A percentile compares a stretch with the other conserved stretches of the same genome.
phyloP scores from a whole-genome alignment of 2,888 invertebrate genomes.

The Platycnemis pennipes region DNA sequence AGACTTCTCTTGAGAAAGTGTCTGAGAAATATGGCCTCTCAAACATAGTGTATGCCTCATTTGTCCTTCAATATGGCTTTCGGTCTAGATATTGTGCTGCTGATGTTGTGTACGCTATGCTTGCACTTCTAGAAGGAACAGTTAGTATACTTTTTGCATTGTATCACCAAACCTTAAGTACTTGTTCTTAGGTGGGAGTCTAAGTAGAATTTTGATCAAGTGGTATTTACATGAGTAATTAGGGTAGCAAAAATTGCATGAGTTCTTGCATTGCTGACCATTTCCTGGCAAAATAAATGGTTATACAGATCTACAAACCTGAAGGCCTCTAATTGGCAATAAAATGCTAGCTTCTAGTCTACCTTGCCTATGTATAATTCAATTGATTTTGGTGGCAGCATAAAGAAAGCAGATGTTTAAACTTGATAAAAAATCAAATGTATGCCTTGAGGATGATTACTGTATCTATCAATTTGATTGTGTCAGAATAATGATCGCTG shows the following conservation, averaged over 20 bases:
- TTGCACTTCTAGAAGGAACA: constrained; percentile 89
- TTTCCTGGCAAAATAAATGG: not conserved
- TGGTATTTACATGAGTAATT: too few relatives aligned
- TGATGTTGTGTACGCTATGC: constrained; percentile 90
- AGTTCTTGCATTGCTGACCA: not conserved
- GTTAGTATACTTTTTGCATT: constrained; percentile 77
- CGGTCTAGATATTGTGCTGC: constrained; percentile 89
- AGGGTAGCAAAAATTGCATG: too few relatives aligned
- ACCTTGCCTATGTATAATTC: too few relatives aligned
- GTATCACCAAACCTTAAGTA: not conserved
- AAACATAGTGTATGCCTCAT: constrained; percentile 88
- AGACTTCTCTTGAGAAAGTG: constrained; percentile 85
- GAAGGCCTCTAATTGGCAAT: too few relatives aligned
- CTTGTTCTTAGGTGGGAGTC: not conserved
- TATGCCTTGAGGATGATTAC: too few relatives aligned
- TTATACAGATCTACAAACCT: not conserved
- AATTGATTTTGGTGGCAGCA: too few relatives aligned
- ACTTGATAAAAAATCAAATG: too few relatives aligned
- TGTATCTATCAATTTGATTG: too few relatives aligned
- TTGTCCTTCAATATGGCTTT: constrained; percentile 91
- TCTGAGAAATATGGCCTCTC: constrained; percentile 86
- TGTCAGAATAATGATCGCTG: too few relatives aligned
- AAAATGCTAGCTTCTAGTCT: too few relatives aligned
- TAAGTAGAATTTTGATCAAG: not conserved
- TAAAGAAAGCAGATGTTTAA: too few relatives aligned